phyloP scores from a whole-genome alignment of 2,113 vertebrate genomes.

The Psilopogon haemacephalus region DNA sequence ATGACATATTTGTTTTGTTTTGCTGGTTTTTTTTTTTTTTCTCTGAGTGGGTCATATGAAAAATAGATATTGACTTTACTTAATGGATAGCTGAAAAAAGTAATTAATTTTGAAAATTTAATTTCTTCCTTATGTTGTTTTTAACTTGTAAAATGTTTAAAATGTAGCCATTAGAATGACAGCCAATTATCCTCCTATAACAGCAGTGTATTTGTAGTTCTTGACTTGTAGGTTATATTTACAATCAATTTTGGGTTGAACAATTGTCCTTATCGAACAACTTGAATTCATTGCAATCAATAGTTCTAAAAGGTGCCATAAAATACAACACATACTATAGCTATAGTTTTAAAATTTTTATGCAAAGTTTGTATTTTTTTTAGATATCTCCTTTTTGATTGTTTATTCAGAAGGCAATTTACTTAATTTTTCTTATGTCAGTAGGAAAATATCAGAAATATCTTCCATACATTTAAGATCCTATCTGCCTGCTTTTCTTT shows the following conservation, averaged over 20 bases:
- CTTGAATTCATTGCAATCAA: neutral
- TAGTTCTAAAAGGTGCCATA: neutral
- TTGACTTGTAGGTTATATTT: neutral
- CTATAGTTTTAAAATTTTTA: neutral
- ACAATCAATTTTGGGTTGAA: neutral
- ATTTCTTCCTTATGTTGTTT: conserved; percentile 11
- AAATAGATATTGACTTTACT: conserved; percentile 32
- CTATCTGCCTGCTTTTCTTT: neutral
- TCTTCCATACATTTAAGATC: neutral
- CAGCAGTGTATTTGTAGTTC: neutral
- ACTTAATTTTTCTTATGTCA: neutral
- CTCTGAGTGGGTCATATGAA: neutral
- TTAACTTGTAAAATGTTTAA: neutral
- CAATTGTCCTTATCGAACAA: neutral
- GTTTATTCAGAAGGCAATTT: neutral
- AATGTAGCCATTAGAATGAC: neutral
- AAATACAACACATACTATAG: neutral
- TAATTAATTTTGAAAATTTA: conserved; percentile 35
- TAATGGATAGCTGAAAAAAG: neutral
- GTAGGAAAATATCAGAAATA: neutral
- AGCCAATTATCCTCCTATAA: neutral
- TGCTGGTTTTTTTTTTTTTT: neutral
- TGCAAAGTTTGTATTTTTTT: neutral
- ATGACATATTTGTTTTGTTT: neutral
- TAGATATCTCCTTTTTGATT: neutral